Evolutionary conservation across 30 jellyfish, hydroid and myxozoan species (phyloP).

Genomic region (Chrysaora quinquecirrha): DNA sequence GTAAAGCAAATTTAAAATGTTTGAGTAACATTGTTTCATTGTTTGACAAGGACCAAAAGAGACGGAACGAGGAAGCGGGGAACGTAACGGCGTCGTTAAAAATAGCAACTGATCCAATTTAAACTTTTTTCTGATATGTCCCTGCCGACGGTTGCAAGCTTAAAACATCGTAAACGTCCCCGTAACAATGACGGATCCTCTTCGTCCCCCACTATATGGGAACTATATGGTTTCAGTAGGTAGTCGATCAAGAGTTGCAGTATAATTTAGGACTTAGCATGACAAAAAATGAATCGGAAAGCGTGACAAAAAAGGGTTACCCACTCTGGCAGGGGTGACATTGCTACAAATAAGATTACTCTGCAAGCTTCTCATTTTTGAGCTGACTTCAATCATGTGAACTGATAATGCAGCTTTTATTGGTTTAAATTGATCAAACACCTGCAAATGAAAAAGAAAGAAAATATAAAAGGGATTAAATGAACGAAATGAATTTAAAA

Average conservation of each 20-base stretch:
- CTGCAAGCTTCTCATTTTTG: conserved; percentile 70
- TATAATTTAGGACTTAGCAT: neutral
- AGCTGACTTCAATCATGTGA: conserved; percentile 86
- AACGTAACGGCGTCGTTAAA: too few relatives aligned
- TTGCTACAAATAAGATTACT: conserved; percentile 22
- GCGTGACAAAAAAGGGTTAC: too few relatives aligned
- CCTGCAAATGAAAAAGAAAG: conserved; percentile 47
- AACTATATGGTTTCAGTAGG: neutral
- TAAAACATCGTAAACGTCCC: neutral
- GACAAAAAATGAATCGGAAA: neutral
- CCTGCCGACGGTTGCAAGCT: too few relatives aligned
- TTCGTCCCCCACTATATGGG: neutral
- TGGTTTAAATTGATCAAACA: conserved; percentile 55
- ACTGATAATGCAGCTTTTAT: conserved; percentile 51
- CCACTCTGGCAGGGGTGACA: conserved; percentile 8
- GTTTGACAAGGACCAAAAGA: too few relatives aligned
- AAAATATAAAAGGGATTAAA: neutral
- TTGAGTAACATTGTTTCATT: too few relatives aligned
- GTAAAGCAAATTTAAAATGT: too few relatives aligned
- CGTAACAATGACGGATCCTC: neutral
- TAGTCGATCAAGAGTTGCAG: neutral
- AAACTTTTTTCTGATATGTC: too few relatives aligned
- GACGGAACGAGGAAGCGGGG: too few relatives aligned
- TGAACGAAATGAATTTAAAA: neutral
- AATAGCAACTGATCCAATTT: too few relatives aligned